Evolutionary conservation across 2,797 vertebrate genomes (phyloP), one percentile per base, ranked within the genome.

Genomic region (Fringilla coelebs): DNA sequence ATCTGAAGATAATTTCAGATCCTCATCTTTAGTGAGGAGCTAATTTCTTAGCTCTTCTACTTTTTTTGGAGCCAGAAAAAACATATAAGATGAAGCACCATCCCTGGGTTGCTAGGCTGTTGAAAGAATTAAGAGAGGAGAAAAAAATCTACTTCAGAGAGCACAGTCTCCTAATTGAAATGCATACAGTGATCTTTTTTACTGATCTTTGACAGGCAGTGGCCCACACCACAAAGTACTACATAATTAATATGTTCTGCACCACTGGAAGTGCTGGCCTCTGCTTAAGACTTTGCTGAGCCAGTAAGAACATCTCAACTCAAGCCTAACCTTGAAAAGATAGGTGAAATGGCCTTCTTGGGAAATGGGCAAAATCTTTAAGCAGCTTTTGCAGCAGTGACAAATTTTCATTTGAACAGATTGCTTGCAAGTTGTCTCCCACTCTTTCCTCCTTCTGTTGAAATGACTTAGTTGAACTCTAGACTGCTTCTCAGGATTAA

Each of bases 391-490:
- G 77, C 78, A 80, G 49, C 32, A 77, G 51, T 36, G 76, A 89
- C 89, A 91, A 85, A 84, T 81, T 89, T 78, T 80, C 2, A 0
- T 79, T 63, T 41, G 87, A 94, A 94, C 91, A 95, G 93, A 96
- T 60, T 92, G 90, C 63, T 89, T 87, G 60, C 74, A 93, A 95
- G 78, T 92, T 74, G 45, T 93, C 88, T 96, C 93, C 90, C 84
- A 92, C 90, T 89, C 93, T 49, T 95, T 82, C 49, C 65, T 94
- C 83, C 76, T 92, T 71, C 81, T 81, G 71, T 61, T 90, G 85
- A 93, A 89, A 92, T 67, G 40, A 85, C 89, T 93, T 93, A 60
- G 73, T n/a, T 96, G 93, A 97, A 94, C 94, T 84, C 79, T 66
- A 80, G 67, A 74, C 71, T 79, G 73, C 46, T 92, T 85, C 68